Evolutionary conservation across 2,888 invertebrate species (phyloP).

Genomic region (Tyria jacobaeae): DNA sequence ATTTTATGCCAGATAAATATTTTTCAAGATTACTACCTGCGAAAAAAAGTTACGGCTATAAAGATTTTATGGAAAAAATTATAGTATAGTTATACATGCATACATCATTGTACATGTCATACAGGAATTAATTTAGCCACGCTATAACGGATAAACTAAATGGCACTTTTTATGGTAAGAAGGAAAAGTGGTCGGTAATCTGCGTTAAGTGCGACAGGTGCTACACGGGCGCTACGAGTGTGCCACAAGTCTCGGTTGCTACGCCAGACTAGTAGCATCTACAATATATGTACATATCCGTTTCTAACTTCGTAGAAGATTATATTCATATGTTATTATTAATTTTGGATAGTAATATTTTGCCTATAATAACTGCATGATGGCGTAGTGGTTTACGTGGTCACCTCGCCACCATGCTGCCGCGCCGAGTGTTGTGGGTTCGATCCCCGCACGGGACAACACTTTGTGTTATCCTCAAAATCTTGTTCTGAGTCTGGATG

Average conservation of each 20-base stretch:
- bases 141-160: conserved; percentile 43
- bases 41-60: no score
- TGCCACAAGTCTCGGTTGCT: conserved; percentile 55
- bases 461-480: no score
- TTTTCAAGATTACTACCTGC: background rate
- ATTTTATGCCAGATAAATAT: background rate
- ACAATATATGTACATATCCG: conserved; percentile 19
- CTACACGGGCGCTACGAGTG: conserved; percentile 65
- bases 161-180: conserved; percentile 64
- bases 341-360: background rate
- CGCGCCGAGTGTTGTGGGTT: no score
- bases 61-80: background rate
- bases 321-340: conserved; percentile 20
- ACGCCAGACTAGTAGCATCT: conserved; percentile 42
- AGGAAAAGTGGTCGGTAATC: conserved; percentile 64
- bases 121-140: conserved; percentile 34
- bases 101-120: conserved; percentile 17
- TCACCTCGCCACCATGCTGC: no score
- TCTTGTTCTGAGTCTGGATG: no score
- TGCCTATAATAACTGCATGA: background rate
- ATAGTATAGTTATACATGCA: background rate
- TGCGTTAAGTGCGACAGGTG: conserved; percentile 71
- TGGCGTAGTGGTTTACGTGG: no score
- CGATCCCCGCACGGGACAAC: no score
- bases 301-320: conserved; percentile 14